Evolutionary conservation across 2,113 vertebrate species (phyloP).

Genomic region (Nematolebias whitei): DNA sequence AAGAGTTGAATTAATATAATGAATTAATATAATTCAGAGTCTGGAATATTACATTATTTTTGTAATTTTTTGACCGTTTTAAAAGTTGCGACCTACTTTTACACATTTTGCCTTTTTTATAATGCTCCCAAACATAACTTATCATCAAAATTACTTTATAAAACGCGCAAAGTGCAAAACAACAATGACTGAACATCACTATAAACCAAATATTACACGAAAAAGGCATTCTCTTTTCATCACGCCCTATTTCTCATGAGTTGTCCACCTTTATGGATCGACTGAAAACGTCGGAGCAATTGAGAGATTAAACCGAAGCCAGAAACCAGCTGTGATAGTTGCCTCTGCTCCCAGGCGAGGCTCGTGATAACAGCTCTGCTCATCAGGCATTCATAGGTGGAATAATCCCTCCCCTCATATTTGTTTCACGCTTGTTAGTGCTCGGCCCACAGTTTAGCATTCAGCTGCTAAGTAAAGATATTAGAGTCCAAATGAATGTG

Average conservation of each 20-base stretch:
- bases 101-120: no score
- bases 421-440: conserved; percentile 61
- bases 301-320: conserved; percentile 26
- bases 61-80: no score
- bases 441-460: conserved; percentile 77
- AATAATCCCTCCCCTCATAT: conserved; percentile 67
- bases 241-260: no score
- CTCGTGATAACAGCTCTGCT: conserved; percentile 57
- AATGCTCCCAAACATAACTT: neutral
- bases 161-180: no score
- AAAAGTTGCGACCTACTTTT: no score
- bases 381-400: conserved; percentile 76
- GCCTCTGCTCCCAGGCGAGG: conserved; percentile 35
- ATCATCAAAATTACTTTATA: neutral
- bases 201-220: no score
- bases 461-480: conserved; percentile 92
- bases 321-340: conserved; percentile 16
- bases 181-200: no score
- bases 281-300: conserved; percentile 3
- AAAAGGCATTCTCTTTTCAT: no score
- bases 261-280: no score
- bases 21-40: no score
- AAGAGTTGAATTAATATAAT: no score
- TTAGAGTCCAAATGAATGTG: conserved; percentile 87
- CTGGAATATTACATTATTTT: no score